Evolutionary conservation across 2,797 vertebrate species (phyloP).

Genomic region (Alauda arvensis): DNA sequence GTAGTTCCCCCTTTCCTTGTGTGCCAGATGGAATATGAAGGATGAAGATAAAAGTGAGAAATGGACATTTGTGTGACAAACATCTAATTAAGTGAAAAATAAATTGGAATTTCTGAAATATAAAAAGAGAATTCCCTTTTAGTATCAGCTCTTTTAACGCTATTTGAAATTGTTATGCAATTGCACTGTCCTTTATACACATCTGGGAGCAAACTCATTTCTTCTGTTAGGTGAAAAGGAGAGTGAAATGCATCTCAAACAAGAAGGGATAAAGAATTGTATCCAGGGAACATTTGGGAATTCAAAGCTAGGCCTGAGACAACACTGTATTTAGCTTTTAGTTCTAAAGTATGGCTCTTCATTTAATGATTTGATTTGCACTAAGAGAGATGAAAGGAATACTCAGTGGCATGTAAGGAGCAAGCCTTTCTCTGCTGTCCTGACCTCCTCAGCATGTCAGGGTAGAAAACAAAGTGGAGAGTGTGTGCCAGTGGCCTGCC

Average conservation of each 20-base stretch:
- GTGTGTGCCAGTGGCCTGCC: background rate
- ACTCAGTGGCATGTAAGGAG: background rate
- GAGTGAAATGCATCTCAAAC: background rate
- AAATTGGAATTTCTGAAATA: background rate
- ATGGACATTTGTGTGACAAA: background rate
- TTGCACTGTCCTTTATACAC: background rate
- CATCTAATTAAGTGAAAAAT: background rate
- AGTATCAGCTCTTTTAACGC: background rate
- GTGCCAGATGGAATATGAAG: slow-evolving; percentile 16
- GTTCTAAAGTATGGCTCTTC: background rate
- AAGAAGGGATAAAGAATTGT: background rate
- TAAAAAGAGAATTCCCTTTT: background rate
- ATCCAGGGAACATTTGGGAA: background rate
- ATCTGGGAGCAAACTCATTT: background rate
- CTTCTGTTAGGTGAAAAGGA: background rate
- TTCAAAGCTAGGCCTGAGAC: background rate
- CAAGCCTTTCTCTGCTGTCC: background rate
- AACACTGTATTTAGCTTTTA: background rate
- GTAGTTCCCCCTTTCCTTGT: background rate
- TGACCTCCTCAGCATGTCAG: background rate
- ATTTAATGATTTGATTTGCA: background rate
- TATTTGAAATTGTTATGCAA: background rate
- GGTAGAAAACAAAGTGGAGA: background rate
- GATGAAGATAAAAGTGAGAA: slow-evolving; percentile 13
- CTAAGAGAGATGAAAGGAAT: background rate